phyloP scores from a whole-genome alignment of 2,113 vertebrate genomes.

The Uria lomvia region DNA sequence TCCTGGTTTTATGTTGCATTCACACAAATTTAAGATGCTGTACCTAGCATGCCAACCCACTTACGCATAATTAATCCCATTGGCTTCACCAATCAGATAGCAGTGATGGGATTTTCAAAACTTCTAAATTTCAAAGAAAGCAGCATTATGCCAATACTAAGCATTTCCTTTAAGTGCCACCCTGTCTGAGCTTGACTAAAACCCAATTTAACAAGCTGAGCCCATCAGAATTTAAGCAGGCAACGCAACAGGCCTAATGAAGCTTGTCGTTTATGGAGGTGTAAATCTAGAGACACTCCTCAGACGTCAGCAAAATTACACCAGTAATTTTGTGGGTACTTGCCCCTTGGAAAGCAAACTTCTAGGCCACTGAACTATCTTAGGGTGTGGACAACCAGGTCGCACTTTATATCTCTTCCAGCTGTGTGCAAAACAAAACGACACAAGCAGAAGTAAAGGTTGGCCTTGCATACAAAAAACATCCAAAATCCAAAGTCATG shows the following conservation, averaged over 20 bases:
- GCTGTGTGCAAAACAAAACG: background rate
- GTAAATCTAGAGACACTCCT: background rate
- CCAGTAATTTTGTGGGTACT: background rate
- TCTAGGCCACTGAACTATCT: background rate
- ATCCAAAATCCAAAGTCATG: background rate
- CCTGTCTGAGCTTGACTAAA: background rate
- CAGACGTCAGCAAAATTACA: background rate
- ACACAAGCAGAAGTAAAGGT: background rate
- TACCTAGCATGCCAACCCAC: background rate
- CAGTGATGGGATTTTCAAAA: background rate
- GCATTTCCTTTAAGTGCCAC: background rate
- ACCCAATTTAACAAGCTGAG: background rate
- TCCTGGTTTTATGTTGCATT: background rate
- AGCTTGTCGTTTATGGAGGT: background rate
- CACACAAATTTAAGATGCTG: background rate
- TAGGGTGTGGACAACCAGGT: background rate
- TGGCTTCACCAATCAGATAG: background rate
- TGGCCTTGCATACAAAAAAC: background rate
- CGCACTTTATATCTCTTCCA: fast-evolving
- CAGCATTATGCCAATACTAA: background rate
- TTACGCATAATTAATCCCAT: background rate
- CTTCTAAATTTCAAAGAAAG: background rate
- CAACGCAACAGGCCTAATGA: background rate
- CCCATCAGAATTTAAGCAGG: background rate
- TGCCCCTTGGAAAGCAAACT: background rate